These are phyloP conservation scores for Rana temporaria DNA, from an alignment of 2,113 vertebrate genomes.

Conservation along the genomic window DNA sequence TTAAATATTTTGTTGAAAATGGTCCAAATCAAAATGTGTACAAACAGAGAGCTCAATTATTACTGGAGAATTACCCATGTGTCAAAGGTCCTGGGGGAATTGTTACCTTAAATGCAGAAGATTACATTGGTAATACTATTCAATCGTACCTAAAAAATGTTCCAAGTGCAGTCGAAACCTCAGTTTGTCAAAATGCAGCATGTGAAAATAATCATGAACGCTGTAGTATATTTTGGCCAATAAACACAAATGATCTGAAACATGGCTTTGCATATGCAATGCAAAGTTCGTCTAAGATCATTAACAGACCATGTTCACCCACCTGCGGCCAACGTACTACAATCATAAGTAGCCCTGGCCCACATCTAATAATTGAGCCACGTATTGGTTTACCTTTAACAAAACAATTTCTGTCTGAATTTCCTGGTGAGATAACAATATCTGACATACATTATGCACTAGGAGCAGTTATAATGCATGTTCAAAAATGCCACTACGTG, in stretches of 20 bases:
- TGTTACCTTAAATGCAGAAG: not conserved
- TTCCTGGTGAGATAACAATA: not conserved
- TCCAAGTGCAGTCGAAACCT: slow-evolving; percentile 7
- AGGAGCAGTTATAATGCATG: too few species aligned
- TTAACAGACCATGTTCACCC: slow-evolving; percentile 9
- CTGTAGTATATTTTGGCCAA: not conserved
- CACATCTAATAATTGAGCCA: slow-evolving; percentile 12
- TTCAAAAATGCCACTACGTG: too few species aligned
- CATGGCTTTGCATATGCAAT: not conserved
- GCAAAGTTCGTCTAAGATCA: not conserved
- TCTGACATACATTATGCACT: too few species aligned
- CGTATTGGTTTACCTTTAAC: not conserved
- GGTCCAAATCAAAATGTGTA: not conserved
- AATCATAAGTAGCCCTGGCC: not conserved
- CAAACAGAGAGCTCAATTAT: not conserved
- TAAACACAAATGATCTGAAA: not conserved
- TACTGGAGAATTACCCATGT: not conserved
- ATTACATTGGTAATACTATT: not conserved
- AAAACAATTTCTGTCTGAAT: too few species aligned
- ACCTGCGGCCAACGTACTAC: not conserved
- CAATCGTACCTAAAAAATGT: not conserved
- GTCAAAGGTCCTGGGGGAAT: not conserved
- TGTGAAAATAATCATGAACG: slow-evolving; percentile 2
- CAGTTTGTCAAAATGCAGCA: not conserved
- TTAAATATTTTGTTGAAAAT: not conserved